These are phyloP conservation scores for Morone chrysops DNA, from an alignment of 2,113 vertebrate species.

Conservation along the genomic window DNA sequence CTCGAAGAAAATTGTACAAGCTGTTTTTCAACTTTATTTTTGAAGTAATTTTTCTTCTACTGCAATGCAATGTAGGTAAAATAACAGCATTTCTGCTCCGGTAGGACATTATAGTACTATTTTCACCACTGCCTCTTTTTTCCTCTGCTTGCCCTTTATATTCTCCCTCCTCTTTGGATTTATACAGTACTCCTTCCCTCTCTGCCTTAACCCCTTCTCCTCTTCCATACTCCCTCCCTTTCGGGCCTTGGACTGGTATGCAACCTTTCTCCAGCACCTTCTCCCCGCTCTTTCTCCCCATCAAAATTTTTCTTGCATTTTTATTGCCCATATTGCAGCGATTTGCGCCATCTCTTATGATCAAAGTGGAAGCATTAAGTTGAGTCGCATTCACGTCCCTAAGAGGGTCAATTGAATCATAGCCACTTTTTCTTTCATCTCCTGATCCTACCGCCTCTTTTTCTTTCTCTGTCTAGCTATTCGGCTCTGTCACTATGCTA, in stretches of 20 bases:
- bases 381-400: constrained; percentile 40
- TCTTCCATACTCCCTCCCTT: neutral
- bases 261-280: neutral
- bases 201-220: constrained; percentile 17
- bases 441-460: constrained; percentile 30
- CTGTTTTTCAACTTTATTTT: neutral
- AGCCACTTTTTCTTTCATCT: constrained; percentile 59
- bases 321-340: constrained; percentile 40
- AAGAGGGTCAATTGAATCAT: constrained; percentile 61
- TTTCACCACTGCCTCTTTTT: constrained; percentile 27
- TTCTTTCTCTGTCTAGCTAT: constrained; percentile 29
- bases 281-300: neutral
- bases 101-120: neutral
- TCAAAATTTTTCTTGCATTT: constrained; percentile 30
- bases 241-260: constrained; percentile 13
- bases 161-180: constrained; percentile 7
- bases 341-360: constrained; percentile 58
- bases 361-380: constrained; percentile 54
- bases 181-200: neutral
- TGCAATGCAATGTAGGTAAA: neutral
- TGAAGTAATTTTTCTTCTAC: neutral
- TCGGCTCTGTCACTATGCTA: constrained; percentile 7
- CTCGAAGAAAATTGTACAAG: neutral
- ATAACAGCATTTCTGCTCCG: neutral
- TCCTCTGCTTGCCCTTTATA: constrained; percentile 23